Evolutionary conservation across 1,140 invertebrate species (phyloP).

Genomic region (Chionoecetes opilio): DNA sequence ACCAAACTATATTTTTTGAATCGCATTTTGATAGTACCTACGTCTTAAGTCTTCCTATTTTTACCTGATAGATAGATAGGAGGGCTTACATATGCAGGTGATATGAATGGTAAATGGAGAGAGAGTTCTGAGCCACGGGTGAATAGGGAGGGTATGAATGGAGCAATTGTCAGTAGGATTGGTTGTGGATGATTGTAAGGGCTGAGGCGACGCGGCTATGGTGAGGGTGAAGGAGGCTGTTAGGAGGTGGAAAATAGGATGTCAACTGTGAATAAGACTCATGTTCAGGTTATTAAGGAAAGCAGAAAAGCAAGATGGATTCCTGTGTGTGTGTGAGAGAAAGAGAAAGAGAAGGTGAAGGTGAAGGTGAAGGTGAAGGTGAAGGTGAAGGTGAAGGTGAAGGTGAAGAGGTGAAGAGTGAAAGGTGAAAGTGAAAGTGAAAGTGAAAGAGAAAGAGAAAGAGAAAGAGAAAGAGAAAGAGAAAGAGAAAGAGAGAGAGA

Average conservation of each 20-base stretch:
- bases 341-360: too few species aligned
- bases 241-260: neutral
- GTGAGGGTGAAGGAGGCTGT: neutral
- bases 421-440: neutral
- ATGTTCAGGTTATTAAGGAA: neutral
- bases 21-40: too few species aligned
- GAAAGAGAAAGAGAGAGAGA: too few species aligned
- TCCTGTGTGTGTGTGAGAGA: too few species aligned
- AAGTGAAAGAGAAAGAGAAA: neutral
- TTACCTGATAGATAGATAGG: neutral
- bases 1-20: too few species aligned
- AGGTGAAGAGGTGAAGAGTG: neutral
- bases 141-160: neutral
- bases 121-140: neutral
- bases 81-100: neutral
- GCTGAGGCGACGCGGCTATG: neutral
- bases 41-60: too few species aligned
- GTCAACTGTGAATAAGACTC: neutral
- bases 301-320: too few species aligned
- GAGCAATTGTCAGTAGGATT: constrained; percentile 8
- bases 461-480: neutral
- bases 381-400: neutral
- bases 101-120: neutral
- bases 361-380: too few species aligned
- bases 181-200: neutral